Evolutionary conservation across 2,113 vertebrate species (phyloP).

Genomic region (Etheostoma spectabile): DNA sequence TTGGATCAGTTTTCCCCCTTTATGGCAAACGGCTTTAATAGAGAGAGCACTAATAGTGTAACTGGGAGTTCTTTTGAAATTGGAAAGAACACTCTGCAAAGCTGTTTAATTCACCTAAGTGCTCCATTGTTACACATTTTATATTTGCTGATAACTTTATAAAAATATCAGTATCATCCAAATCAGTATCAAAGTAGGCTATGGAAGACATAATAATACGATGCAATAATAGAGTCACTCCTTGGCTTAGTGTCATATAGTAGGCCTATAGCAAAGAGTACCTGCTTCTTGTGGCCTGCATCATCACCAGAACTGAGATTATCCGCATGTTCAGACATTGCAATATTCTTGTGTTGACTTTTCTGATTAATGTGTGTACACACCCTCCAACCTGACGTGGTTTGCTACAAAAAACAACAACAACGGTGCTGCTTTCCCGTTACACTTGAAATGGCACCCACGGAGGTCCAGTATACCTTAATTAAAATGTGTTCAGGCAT

Average conservation of each 20-base stretch:
- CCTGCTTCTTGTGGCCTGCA: slow-evolving; percentile 4
- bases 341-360: slow-evolving; percentile 46
- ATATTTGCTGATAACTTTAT: slow-evolving; percentile 6
- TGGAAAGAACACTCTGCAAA: neutral
- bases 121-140: slow-evolving; percentile 21
- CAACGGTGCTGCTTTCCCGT: neutral
- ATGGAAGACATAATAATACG: neutral
- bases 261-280: neutral
- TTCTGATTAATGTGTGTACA: slow-evolving; percentile 21
- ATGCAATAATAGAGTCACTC: neutral
- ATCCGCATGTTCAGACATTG: slow-evolving; percentile 31
- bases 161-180: neutral
- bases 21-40: slow-evolving; percentile 38
- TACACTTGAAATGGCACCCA: neutral
- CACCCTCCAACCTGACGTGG: neutral
- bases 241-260: neutral
- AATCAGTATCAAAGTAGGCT: neutral
- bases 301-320: slow-evolving; percentile 25
- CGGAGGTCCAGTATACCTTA: neutral
- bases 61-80: slow-evolving; percentile 34
- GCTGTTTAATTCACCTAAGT: slow-evolving; percentile 16
- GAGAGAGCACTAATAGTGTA: slow-evolving; percentile 25
- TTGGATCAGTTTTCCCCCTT: slow-evolving; percentile 33
- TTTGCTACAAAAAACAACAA: neutral
- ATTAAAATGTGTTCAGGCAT: slow-evolving; percentile 23